Evolutionary conservation across 2,113 vertebrate genomes (phyloP).

Genomic region (Siniperca chuatsi): DNA sequence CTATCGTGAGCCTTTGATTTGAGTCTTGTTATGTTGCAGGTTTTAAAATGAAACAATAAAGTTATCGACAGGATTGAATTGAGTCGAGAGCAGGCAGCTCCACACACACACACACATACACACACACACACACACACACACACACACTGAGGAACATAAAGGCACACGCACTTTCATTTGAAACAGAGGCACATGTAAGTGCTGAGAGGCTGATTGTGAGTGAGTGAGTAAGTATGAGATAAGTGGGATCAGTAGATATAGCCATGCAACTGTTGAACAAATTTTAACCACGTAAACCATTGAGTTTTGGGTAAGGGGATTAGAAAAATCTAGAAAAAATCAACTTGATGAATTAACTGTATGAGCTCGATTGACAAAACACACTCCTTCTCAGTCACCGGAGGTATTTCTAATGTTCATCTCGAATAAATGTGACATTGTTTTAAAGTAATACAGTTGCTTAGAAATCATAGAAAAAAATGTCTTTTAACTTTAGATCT

Average conservation of each 20-base stretch:
- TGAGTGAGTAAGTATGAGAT: neutral
- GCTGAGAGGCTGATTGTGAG: neutral
- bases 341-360: neutral
- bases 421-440: neutral
- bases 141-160: neutral
- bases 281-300: neutral
- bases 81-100: neutral
- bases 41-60: constrained; percentile 46
- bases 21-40: constrained; percentile 45
- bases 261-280: neutral
- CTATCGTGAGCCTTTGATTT: constrained; percentile 44
- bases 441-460: neutral
- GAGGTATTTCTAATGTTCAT: neutral
- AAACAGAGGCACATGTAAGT: neutral
- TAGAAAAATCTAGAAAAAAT: neutral
- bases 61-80: constrained; percentile 29
- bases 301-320: neutral
- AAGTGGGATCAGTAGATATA: neutral
- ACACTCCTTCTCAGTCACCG: neutral
- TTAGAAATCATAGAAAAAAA: neutral
- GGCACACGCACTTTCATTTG: neutral
- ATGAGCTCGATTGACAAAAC: neutral
- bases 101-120: neutral
- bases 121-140: neutral
- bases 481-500: neutral